Base-by-base conservation (phyloP, 1,140 invertebrate genomes). In the Nasonia giraulti region DNA sequence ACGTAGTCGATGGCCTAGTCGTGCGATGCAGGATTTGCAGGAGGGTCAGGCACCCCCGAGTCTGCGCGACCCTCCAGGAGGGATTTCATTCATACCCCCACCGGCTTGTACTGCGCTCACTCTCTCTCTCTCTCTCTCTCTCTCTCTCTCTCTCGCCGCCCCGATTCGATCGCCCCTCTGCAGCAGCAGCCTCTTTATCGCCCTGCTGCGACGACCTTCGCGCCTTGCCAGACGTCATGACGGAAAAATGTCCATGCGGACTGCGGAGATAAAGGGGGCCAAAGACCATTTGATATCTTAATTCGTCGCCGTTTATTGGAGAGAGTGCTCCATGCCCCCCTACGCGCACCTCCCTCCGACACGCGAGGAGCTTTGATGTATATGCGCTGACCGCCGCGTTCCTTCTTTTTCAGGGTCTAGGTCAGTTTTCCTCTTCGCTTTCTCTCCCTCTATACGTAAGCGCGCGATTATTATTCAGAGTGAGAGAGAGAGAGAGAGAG, bases 261-360 rank as follows among this genome's bases (percentile, higher is more conserved):
- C 33, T 81, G 76, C 74, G 90, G 89, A 85, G 91, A 89, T 91
- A 85, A 87, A 89, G 90, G 90, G 90, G 89, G 87, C 87, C 80
- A 91, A 90, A 88, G 89, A 90, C 91, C 90, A 92, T 92, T 92
- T 92, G 92, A 93, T 92, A 92, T 93, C 91, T 92, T 91, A 91
- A 92, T 90, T 79, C 83, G 10, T 17, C 47, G 86, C 88, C 87
- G 88, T 88, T 87, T 37, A 37, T 37, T 87, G 86, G 88, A 87
- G 86, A 88, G 80, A 79, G 76, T 87, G 88, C 87, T 84, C 85
- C 71, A 87, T 82, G 86, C 87, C 86, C 87, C 81, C 82, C 27
- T 27, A 85, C 80, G 74, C 86, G 83, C 33, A 79, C 74, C 55
- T 33, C 20, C n/a, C 68, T 31, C 27, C n/a, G 37, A 11, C n/a